Conservation (phyloP, 2,113 vertebrate genomes). For the Axis porcinus region DNA sequence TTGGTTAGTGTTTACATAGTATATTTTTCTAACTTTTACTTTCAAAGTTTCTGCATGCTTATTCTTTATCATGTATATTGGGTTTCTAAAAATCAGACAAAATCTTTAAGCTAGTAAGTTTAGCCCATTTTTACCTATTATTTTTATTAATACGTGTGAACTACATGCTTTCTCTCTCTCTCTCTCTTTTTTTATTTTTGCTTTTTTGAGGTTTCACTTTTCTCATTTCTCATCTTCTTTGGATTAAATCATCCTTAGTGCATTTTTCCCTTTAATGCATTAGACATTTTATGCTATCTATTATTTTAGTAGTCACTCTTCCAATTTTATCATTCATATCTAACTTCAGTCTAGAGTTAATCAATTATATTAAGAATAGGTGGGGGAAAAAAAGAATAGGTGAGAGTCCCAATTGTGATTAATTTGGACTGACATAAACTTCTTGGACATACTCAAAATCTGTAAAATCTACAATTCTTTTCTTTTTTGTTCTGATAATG, state of each 20-base stretch:
- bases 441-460: conserved; percentile 1
- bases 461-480: not conserved
- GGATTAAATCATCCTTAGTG: not conserved
- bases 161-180: not conserved
- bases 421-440: not conserved
- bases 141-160: not conserved
- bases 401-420: not conserved
- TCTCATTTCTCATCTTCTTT: not conserved
- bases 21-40: not conserved
- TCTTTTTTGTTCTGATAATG: not conserved
- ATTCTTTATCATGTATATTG: not conserved
- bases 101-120: conserved; percentile 9
- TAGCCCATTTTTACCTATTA: not conserved
- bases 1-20: not conserved
- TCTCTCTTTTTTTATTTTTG: not conserved
- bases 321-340: conserved; percentile 5
- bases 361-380: not conserved
- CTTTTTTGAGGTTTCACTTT: not conserved
- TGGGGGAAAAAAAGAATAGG: not conserved
- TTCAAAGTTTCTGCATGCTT: not conserved
- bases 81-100: not conserved
- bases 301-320: conserved; percentile 25
- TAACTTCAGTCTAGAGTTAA: conserved; percentile 11
- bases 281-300: not conserved
- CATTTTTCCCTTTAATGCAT: not conserved